These are phyloP conservation scores for Virgularia gustaviana DNA, from an alignment of 92 coral and sea anemone species.

Conservation along the genomic window DNA sequence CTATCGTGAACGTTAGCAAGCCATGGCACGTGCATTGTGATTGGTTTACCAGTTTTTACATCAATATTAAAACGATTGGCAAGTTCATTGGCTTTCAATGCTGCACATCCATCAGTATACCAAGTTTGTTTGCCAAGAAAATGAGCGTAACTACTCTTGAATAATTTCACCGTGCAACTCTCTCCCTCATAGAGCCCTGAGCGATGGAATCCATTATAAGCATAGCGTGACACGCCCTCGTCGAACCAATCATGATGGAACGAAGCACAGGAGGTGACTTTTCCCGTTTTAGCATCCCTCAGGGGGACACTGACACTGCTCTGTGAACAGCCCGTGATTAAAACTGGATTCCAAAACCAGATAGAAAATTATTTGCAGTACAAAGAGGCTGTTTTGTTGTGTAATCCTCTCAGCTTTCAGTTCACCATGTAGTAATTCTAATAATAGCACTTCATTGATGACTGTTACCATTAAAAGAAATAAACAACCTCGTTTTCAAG, in stretches of 20 bases:
- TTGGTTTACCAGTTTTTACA: neutral
- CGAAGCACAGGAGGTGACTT: neutral
- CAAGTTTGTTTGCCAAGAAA: neutral
- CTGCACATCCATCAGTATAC: neutral
- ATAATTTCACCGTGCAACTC: neutral
- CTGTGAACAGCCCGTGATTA: constrained; percentile 6
- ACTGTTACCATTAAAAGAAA: no score
- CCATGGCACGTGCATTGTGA: neutral
- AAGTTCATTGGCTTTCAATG: neutral
- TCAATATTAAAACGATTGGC: neutral
- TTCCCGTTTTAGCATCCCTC: neutral
- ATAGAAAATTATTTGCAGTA: no score
- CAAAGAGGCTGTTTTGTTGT: no score
- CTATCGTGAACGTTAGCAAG: neutral
- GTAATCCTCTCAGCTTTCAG: no score
- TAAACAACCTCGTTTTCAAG: no score
- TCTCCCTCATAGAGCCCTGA: neutral
- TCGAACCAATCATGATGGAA: constrained; percentile 1
- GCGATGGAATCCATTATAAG: neutral
- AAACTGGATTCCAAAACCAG: no score
- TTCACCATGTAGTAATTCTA: no score
- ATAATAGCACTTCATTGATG: no score
- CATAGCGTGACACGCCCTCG: neutral
- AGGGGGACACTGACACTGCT: neutral
- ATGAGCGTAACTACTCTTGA: neutral